Percentiles rank a stretch among this genome's conserved stretches.
These are phyloP conservation scores for Akabosia matsudoensis DNA, from an alignment of 1,140 invertebrate species.

Conservation along the genomic window DNA sequence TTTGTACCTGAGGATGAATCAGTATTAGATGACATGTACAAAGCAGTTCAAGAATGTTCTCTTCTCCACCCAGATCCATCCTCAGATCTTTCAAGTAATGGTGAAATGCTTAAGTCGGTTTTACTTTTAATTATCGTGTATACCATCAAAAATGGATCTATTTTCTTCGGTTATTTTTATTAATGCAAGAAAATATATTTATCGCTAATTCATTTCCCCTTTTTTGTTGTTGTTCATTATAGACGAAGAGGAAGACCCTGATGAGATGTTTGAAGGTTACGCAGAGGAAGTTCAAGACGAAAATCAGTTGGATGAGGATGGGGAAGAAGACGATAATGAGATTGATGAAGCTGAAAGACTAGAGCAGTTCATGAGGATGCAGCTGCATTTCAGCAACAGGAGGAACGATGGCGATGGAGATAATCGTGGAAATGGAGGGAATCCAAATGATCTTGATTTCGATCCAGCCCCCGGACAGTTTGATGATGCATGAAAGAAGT, in stretches of 20 bases:
- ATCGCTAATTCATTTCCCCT: background rate
- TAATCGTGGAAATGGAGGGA: background rate
- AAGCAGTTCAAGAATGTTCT: constrained; percentile 39
- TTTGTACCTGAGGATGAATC: constrained; percentile 40
- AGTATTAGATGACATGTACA: constrained; percentile 35
- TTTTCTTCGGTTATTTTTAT: too few species aligned
- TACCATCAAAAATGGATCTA: too few species aligned
- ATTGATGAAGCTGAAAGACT: constrained; percentile 29
- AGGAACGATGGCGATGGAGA: background rate
- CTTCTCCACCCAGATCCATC: constrained; percentile 40
- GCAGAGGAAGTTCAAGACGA: constrained; percentile 23
- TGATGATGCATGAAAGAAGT: background rate
- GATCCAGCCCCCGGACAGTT: constrained; percentile 30
- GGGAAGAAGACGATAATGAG: constrained; percentile 14
- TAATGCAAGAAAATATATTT: too few species aligned
- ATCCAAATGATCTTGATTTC: background rate
- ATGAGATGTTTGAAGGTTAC: constrained; percentile 22
- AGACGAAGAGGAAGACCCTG: constrained; percentile 28
- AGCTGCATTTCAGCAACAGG: constrained; percentile 24
- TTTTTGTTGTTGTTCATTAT: background rate
- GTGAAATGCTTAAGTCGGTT: background rate
- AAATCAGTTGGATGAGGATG: background rate
- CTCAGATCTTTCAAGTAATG: constrained; percentile 24
- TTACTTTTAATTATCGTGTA: background rate
- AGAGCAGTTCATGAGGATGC: constrained; percentile 30